These are phyloP conservation scores for Trematocara unimaculatum DNA, from an alignment of 2,113 vertebrate species.

Conservation along the genomic window DNA sequence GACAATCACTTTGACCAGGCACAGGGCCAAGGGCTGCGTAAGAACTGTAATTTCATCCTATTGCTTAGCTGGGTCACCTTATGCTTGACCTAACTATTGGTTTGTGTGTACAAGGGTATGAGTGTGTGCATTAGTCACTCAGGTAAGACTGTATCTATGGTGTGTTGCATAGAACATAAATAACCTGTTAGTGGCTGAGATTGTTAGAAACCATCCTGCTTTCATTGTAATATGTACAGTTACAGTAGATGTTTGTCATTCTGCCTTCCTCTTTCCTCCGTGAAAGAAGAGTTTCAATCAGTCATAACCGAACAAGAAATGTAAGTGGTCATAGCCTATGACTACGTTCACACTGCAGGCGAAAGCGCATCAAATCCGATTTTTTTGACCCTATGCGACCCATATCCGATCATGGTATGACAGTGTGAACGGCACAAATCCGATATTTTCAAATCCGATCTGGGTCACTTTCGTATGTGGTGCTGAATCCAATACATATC, in stretches of 20 bases:
- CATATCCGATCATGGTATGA: too few relatives aligned
- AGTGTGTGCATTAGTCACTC: not conserved
- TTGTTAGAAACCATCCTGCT: not conserved
- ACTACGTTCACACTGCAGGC: too few relatives aligned
- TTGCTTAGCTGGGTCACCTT: constrained; percentile 51
- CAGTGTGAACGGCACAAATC: too few relatives aligned
- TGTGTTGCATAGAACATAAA: not conserved
- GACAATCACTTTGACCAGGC: constrained; percentile 61
- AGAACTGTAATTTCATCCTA: constrained; percentile 51
- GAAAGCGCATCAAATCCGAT: too few relatives aligned
- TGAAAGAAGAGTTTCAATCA: not conserved
- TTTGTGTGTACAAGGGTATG: not conserved
- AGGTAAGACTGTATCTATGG: not conserved
- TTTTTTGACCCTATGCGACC: too few relatives aligned
- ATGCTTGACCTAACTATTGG: constrained; percentile 43
- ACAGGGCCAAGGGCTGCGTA: constrained; percentile 46
- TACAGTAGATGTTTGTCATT: not conserved
- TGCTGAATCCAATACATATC: too few relatives aligned
- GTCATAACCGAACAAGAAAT: not conserved
- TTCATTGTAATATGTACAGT: not conserved
- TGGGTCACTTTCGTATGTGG: too few relatives aligned
- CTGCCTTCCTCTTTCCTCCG: not conserved
- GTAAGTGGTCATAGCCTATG: not conserved
- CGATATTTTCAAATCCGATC: too few relatives aligned
- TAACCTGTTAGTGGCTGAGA: not conserved